A percentile compares a stretch with the other conserved stretches of the same genome.
Conservation (phyloP, 2,113 vertebrate genomes). For the Platichthys stellatus region DNA sequence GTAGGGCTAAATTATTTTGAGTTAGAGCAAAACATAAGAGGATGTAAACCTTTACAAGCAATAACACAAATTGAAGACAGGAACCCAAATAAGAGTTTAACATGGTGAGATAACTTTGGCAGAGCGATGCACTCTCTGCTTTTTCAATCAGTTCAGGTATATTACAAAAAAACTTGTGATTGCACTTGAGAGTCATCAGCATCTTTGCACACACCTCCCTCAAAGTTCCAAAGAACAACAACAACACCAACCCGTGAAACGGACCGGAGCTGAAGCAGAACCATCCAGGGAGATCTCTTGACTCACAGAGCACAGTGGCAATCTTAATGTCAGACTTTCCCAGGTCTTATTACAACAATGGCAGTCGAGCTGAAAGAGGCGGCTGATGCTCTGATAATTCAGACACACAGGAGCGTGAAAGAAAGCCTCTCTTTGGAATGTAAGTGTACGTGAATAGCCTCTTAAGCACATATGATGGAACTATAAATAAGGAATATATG, state of each 20-base stretch:
- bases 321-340: slow-evolving; percentile 32
- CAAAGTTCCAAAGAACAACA: neutral
- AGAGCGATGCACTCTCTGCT: neutral
- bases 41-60: no score
- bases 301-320: slow-evolving; percentile 19
- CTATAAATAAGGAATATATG: slow-evolving; percentile 7
- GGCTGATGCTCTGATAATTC: slow-evolving; percentile 34
- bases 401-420: neutral
- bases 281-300: slow-evolving; percentile 1
- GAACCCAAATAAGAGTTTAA: no score
- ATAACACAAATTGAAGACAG: no score
- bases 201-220: slow-evolving; percentile 34
- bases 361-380: neutral
- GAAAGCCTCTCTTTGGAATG: slow-evolving; percentile 13
- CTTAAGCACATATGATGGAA: neutral
- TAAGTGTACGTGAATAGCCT: slow-evolving; percentile 4
- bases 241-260: neutral
- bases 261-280: neutral
- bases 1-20: neutral
- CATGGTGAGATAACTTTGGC: neutral
- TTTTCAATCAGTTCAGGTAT: neutral
- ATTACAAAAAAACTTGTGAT: neutral
- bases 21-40: no score
- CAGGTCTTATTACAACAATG: slow-evolving; percentile 31
- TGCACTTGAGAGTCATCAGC: slow-evolving; percentile 17